A percentile compares a stretch with the other conserved stretches of the same genome.
Evolutionary conservation across 2,113 vertebrate genomes (phyloP).

Genomic region (Taurulus bubalis): DNA sequence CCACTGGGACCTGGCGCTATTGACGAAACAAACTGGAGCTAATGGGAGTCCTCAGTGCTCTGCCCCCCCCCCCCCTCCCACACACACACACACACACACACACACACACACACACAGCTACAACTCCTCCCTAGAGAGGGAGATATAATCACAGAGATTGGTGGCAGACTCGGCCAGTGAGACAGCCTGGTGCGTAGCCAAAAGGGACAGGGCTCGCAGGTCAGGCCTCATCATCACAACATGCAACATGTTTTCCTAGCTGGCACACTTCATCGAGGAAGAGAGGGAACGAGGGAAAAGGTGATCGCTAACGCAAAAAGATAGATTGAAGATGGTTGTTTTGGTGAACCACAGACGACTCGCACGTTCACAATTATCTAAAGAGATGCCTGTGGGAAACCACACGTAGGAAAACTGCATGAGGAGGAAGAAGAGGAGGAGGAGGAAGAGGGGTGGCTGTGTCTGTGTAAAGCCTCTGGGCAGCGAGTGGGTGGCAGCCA

Average conservation of each 20-base stretch:
- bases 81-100: slow-evolving; percentile 10
- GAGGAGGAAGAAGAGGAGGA: background rate
- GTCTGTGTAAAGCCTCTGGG: slow-evolving; percentile 31
- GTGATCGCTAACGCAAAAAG: background rate
- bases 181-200: slow-evolving; percentile 69
- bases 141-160: slow-evolving; percentile 80
- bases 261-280: slow-evolving; percentile 50
- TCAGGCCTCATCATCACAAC: slow-evolving; percentile 77
- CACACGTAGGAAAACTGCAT: background rate
- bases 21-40: slow-evolving; percentile 79
- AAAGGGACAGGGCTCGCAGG: slow-evolving; percentile 65
- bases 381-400: slow-evolving; percentile 19
- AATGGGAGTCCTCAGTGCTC: slow-evolving; percentile 72
- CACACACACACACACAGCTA: slow-evolving; percentile 28
- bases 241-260: slow-evolving; percentile 66
- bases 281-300: background rate
- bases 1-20: slow-evolving; percentile 77
- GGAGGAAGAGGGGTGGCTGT: background rate
- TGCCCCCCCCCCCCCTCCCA: slow-evolving; percentile 2
- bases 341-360: background rate
- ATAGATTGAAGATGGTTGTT: background rate
- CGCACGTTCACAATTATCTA: background rate
- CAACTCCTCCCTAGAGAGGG: slow-evolving; percentile 77
- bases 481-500: slow-evolving; percentile 45
- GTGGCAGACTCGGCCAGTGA: slow-evolving; percentile 63